Evolutionary conservation across 2,113 vertebrate species (phyloP), one percentile per base, ranked within the genome.

Genomic region (Coryphaenoides rupestris): DNA sequence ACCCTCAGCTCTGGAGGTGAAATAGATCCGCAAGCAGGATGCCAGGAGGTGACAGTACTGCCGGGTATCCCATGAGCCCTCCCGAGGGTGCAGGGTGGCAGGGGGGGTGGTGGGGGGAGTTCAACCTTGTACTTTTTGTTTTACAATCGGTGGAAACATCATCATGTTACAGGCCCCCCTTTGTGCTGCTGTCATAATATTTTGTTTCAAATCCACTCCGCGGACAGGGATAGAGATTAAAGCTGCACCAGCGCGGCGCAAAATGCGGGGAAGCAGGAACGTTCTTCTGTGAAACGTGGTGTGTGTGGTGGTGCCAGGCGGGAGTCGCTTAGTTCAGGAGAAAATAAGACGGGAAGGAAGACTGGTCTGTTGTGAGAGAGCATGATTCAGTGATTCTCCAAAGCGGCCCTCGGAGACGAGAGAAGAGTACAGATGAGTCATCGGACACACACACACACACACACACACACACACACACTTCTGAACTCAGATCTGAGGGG

Each of bases 61-160:
- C n/a, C n/a, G 74, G 63, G 58, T 66, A 69, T 62, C 71, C 67
- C 63, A 66, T 26, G 14, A 57, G 45, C 66, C 58, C 46, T 64
- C 28, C 76, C 65, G 19, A 23, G 73, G 57, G 79, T 58, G 49
- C 45, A 28, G 69, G 65, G n/a, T n/a, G n/a, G n/a, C n/a, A n/a
- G n/a, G n/a, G n/a, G n/a, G n/a, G n/a, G n/a, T n/a, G n/a, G n/a
- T n/a, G n/a, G n/a, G n/a, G n/a, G n/a, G n/a, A 40, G 33, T 40
- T 40, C 33, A 7, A 40, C 33, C 33, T 40, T 40, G 63, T 21
- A 13, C 50, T 53, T 58, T 62, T 72, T 73, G 53, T 19, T 55
- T 76, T 49, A 83, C 75, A 77, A 74, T 58, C 75, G 69, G 67
- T 68, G 69, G 58, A 86, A 72, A 79, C 70, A 79, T 77, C 72